These are phyloP conservation scores for Metopolophium dirhodum DNA, from an alignment of 1,140 invertebrate species.

Conservation along the genomic window DNA sequence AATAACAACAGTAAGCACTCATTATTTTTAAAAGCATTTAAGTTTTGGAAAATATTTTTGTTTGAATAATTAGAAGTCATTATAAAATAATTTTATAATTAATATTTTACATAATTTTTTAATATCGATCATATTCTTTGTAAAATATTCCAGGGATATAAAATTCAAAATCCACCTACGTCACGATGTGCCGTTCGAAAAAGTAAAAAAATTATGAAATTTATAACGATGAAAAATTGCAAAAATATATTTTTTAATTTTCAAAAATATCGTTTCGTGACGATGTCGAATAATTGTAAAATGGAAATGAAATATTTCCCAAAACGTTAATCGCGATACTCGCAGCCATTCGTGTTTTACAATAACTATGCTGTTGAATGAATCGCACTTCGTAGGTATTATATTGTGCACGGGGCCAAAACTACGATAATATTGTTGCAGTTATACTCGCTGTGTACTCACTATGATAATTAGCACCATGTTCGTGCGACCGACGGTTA, in stretches of 20 bases:
- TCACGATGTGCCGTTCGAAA: no score
- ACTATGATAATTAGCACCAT: constrained; percentile 44
- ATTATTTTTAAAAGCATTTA: not conserved
- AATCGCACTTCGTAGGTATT: not conserved
- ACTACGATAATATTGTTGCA: not conserved
- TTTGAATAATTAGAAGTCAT: not conserved
- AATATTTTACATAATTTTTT: not conserved
- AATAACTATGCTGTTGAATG: not conserved
- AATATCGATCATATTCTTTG: not conserved
- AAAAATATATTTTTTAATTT: not conserved
- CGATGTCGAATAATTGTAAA: not conserved
- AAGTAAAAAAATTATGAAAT: no score
- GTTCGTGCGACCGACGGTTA: constrained; percentile 15
- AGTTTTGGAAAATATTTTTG: no score
- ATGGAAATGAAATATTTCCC: not conserved
- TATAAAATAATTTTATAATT: not conserved
- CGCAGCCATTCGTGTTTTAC: no score
- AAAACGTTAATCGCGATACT: not conserved
- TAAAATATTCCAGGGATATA: not conserved
- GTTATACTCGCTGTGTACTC: not conserved
- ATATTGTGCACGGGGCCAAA: not conserved
- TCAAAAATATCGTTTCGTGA: not conserved
- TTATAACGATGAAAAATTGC: not conserved
- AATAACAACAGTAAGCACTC: not conserved
- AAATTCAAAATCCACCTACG: not conserved